Evolutionary conservation across 2,888 invertebrate genomes (phyloP), one percentile per base, ranked within the genome.

Genomic region (Helicoverpa assulta): DNA sequence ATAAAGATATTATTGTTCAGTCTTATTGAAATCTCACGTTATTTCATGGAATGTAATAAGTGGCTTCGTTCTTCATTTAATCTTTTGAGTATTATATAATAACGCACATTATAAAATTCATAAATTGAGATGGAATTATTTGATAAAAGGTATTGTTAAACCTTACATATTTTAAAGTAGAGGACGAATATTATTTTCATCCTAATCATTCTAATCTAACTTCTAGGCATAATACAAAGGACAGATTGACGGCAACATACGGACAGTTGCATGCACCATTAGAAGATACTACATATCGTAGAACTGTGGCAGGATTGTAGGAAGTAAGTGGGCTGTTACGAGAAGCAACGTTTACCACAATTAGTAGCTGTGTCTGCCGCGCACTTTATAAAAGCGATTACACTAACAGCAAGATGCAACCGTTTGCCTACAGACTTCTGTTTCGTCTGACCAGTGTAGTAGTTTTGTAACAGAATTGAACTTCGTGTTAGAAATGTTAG

Each of bases 331-430:
- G 80, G 29, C 59, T 56, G 70, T 53, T 75, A 65, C 65, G 62
- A 66, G 59, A 55, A 53, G 21, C 79, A 69, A 79, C 65, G 56
- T 74, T 79, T 74, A 63, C 79, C 79, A 79, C 76, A 79, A 79
- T 76, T 79, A 65, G 79, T 74, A 62, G n/a, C 65, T 63, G 43
- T 70, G 76, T 74, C 61, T 67, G 40, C 74, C 61, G 58, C 62
- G 37, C 29, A 65, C 76, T 74, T 33, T 74, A 69, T 73, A 73
- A 62, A 75, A 75, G 62, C 70, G 66, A 79, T 79, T 74, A 76
- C 62, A 69, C 62, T 79, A 69, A 77, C 65, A 70, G 56, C 69
- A 74, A 77, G 80, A 61, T 60, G 37, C 56, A 56, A 75, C 47
- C 12, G 52, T 29, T 71, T 70, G 37, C 12, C 50, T 61, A 43